Evolutionary conservation across 2,113 vertebrate genomes (phyloP), one percentile per base, ranked within the genome.

Genomic region (Pollachius pollachius): DNA sequence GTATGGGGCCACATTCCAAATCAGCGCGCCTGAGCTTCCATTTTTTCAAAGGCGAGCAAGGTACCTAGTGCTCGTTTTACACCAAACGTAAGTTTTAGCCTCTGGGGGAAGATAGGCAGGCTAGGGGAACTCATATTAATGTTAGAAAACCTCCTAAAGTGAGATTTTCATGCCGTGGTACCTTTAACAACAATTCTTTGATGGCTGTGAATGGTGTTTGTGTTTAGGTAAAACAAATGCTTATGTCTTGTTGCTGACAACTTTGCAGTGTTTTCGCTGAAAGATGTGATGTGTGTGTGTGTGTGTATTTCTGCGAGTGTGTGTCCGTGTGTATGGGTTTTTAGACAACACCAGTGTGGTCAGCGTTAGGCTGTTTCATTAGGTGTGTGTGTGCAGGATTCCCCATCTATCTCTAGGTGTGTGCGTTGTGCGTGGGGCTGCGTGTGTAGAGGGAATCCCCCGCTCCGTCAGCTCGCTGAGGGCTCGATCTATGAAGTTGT

Each of bases 401-500:
- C 19, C 11, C 19, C 3, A 19, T 25, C 57, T 62, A 70, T 73
- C 70, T 37, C 18, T 62, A 61, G 59, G 12, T 72, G 13, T 68
- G 60, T 71, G 61, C 66, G 70, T 30, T 70, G 74, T 54, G 37
- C 74, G 67, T 62, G 1, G 30, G 30, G 30, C 30, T 41, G 30
- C 11, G 17, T 41, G 62, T 48, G 62, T 75, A 64, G 78, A 70
- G 15, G 59, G 81, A 79, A 81, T 74, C 79, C 48, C 67, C 68
- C 73, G 79, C 85, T 83, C 79, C 84, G 77, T 87, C 86, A 83
- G 80, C 79, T 87, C 75, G 58, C 52, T 70, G 59, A 71, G 80
- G 83, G 86, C 83, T 70, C 85, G 78, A 83, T 81, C 78, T 82
- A 84, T 88, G 78, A 83, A 80, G 80, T 89, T 91, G 92, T 91